Base-by-base conservation (phyloP, 2,888 invertebrate species). In the Drosophila lacicola region DNA sequence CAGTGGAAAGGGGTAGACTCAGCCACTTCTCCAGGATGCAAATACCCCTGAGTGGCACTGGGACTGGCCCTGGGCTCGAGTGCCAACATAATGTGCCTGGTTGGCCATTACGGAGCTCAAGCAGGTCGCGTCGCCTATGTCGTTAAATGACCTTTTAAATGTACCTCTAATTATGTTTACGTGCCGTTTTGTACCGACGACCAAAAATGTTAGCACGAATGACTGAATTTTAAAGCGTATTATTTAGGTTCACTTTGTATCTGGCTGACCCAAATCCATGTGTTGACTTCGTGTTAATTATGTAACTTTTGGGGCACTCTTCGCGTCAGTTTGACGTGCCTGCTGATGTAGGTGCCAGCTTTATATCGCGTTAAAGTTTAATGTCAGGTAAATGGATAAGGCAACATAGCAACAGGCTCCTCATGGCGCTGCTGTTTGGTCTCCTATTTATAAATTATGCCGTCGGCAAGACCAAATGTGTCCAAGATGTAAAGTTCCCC, bases 141-240 rank as follows among this genome's bases (percentile, higher is more conserved):
- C 77, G 73, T 77, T 83, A 76, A 86, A 85, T 79, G 84, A 83
- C 87, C 87, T 88, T 87, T 75, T 85, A 88, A 85, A 85, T 83
- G 89, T 81, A 81, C 74, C 77, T 86, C 89, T 85, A 88, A 84
- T 84, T 84, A 84, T 84, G 76, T 83, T 80, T 84, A 84, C 84
- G 84, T 85, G 84, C 72, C 71, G 64, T 70, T 50, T 46, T 71
- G 65, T 47, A 68, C 62, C 67, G 73, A 69, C 74, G 86, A 54
- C 78, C 63, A 29, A 70, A 62, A 53, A 68, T 62, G 58, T 41
- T 66, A 44, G 34, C 39, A 33, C 66, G 65, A 58, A 75, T 82
- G 82, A 57, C 74, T 82, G 80, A 85, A 82, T 79, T 82, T 82
- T 77, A 66, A 63, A 67, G 70, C 41, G 49, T 53, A 57, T 69